phyloP scores from a whole-genome alignment of 2,888 invertebrate genomes.

The Eristalis tenax region DNA sequence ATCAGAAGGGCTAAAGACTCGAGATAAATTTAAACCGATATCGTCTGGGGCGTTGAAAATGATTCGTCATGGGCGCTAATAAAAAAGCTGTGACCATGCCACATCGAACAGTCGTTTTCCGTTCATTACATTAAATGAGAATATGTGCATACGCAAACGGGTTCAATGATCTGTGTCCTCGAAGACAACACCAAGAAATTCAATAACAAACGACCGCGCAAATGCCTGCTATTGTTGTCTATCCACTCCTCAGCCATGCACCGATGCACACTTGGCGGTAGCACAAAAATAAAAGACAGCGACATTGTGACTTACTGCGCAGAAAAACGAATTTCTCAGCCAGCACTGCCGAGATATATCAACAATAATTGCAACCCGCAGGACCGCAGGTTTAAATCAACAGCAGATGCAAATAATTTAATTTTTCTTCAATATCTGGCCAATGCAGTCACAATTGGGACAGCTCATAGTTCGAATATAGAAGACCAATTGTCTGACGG shows the following conservation, averaged over 20 bases:
- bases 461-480: slow-evolving; percentile 33
- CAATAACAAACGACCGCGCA: slow-evolving; percentile 25
- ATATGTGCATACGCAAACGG: neutral
- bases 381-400: neutral
- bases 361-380: neutral
- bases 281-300: neutral
- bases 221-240: slow-evolving; percentile 33
- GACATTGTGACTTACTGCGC: neutral
- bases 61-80: neutral
- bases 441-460: neutral
- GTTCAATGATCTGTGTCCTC: slow-evolving; percentile 47
- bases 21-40: too few relatives aligned
- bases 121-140: neutral
- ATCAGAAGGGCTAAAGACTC: neutral
- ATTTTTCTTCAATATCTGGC: neutral
- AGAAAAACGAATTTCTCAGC: neutral
- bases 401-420: slow-evolving; percentile 41
- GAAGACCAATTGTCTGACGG: slow-evolving; percentile 23
- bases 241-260: neutral
- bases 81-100: too few relatives aligned
- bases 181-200: neutral
- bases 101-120: neutral
- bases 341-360: neutral
- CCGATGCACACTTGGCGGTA: neutral
- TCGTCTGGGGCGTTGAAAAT: neutral